These are phyloP conservation scores for Cebus imitator DNA, from an alignment of 2,113 vertebrate genomes.

Conservation along the genomic window DNA sequence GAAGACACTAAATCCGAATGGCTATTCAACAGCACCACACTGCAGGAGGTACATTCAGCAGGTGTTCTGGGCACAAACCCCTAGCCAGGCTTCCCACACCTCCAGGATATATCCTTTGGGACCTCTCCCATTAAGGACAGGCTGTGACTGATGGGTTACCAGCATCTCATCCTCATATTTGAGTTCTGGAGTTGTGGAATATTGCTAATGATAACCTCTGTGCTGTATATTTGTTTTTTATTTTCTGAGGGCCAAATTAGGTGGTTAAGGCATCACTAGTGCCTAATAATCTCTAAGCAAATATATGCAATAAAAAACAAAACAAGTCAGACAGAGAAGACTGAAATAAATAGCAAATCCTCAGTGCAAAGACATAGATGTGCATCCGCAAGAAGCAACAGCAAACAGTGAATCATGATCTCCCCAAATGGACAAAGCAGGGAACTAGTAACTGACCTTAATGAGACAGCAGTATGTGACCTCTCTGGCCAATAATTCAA, in stretches of 20 bases:
- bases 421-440: not conserved
- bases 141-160: not conserved
- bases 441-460: not conserved
- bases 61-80: not conserved
- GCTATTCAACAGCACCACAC: not conserved
- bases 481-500: not conserved
- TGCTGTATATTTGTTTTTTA: too few relatives aligned
- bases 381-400: not conserved
- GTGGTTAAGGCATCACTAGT: not conserved
- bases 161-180: too few relatives aligned
- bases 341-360: not conserved
- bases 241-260: too few relatives aligned
- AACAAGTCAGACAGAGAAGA: not conserved
- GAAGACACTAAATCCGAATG: not conserved
- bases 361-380: not conserved
- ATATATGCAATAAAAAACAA: not conserved
- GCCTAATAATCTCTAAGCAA: not conserved
- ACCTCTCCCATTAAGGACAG: not conserved
- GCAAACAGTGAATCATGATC: not conserved
- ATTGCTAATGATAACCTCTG: too few relatives aligned
- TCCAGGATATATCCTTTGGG: not conserved
- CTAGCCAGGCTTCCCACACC: not conserved
- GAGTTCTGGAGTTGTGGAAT: too few relatives aligned
- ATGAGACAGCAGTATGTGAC: not conserved
- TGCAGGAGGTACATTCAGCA: not conserved